These are phyloP conservation scores for Mola mola DNA, from an alignment of 2,113 vertebrate genomes.

Conservation along the genomic window DNA sequence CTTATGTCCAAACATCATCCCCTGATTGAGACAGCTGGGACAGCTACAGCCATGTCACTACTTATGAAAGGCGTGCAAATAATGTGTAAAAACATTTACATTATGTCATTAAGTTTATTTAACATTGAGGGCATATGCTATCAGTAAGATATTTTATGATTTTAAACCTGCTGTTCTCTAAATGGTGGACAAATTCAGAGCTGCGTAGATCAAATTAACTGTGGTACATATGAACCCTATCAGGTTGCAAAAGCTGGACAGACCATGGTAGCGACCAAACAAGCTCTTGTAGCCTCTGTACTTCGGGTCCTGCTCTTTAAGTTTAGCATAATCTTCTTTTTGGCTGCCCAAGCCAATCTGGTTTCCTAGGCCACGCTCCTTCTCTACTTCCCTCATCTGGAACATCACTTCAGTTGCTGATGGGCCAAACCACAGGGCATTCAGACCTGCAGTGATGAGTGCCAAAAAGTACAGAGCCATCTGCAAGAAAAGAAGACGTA, in stretches of 20 bases:
- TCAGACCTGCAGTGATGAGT: slow-evolving; percentile 76
- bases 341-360: slow-evolving; percentile 77
- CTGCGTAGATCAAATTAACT: slow-evolving; percentile 81
- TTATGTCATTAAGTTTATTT: no score
- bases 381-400: slow-evolving; percentile 84
- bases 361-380: slow-evolving; percentile 84
- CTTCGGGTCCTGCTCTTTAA: slow-evolving; percentile 87
- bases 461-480: slow-evolving; percentile 82
- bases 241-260: slow-evolving; percentile 87
- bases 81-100: no score
- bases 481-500: slow-evolving; percentile 62
- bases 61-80: no score
- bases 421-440: slow-evolving; percentile 85
- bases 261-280: slow-evolving; percentile 85
- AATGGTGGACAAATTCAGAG: slow-evolving; percentile 82
- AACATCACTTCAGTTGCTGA: slow-evolving; percentile 79
- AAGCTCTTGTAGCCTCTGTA: slow-evolving; percentile 75
- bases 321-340: slow-evolving; percentile 82
- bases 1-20: no score
- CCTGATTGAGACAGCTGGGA: no score
- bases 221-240: slow-evolving; percentile 84
- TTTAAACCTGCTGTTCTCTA: no score
- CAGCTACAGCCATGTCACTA: no score
- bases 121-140: no score
- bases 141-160: no score